Percentiles rank a stretch among this genome's conserved stretches.
These are phyloP conservation scores for Siniperca knerii DNA, from an alignment of 2,113 vertebrate species.

Conservation along the genomic window DNA sequence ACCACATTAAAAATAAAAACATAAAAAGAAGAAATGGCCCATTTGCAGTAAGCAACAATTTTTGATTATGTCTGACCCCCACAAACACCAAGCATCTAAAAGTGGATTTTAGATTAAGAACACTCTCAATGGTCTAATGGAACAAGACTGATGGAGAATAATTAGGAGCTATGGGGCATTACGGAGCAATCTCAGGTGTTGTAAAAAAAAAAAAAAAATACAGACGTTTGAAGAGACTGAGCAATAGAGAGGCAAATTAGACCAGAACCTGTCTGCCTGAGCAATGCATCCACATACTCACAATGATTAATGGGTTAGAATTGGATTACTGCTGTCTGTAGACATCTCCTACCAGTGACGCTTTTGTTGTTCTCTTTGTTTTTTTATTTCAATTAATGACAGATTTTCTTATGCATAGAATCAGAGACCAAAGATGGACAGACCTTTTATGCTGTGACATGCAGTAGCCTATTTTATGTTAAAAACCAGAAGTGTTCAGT, in stretches of 20 bases:
- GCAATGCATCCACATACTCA: constrained; percentile 35
- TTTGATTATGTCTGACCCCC: constrained; percentile 58
- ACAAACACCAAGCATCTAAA: constrained; percentile 41
- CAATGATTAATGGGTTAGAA: constrained; percentile 61
- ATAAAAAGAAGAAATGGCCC: constrained; percentile 23
- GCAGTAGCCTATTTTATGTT: not conserved
- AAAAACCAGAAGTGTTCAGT: not conserved
- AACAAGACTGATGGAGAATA: constrained; percentile 61
- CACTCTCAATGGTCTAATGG: constrained; percentile 51
- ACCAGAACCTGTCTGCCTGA: constrained; percentile 49
- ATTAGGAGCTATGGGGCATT: constrained; percentile 71
- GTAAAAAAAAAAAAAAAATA: constrained; percentile 18
- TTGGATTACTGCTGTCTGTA: constrained; percentile 52
- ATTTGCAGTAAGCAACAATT: constrained; percentile 42
- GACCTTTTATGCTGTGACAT: not conserved
- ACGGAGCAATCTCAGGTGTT: constrained; percentile 56
- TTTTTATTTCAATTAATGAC: constrained; percentile 21
- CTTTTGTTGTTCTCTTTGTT: constrained; percentile 21
- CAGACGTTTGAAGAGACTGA: constrained; percentile 57
- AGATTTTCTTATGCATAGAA: not conserved
- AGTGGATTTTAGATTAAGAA: constrained; percentile 55
- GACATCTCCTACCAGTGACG: constrained; percentile 7
- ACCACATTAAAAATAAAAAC: not conserved
- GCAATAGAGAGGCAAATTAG: constrained; percentile 62
- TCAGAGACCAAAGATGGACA: not conserved